Base-by-base conservation (phyloP, 2,797 vertebrate genomes). In the Crenichthys baileyi region DNA sequence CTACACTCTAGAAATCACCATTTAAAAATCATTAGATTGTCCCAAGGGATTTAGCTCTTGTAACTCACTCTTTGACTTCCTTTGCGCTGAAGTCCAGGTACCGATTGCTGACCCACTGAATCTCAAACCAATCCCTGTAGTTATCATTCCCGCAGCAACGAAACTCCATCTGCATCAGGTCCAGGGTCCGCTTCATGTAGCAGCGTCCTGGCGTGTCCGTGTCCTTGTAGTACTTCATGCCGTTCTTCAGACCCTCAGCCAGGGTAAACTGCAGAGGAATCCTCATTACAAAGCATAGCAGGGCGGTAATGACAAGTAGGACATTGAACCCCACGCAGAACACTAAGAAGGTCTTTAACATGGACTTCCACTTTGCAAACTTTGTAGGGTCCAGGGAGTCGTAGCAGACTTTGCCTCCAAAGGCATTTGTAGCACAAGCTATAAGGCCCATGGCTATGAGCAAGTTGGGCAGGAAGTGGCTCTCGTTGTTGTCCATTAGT, bases 61-160 rank as follows among this genome's bases (percentile, higher is more conserved):
- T 56, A 68, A 95, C 95, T 96, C 91, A 99, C 98, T 99, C 98
- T 97, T 97, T 99, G 79, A 99, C 98, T 91, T 97, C 97, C 81
- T 99, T 99, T 58, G 98, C 92, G 89, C 97, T 96, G 93, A 99
- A 99, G 93, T 99, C 98, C 92, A 99, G 93, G 85, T 99, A 99
- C 78, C 98, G 96, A 93, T 99, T 99, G 96, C 98, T 99, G 93
- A 99, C 96, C 98, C 98, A 99, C 91, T 99, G 98, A 77, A 99
- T 97, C 95, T 99, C 98, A 3, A 99, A 99, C 98, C 98, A 99
- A 78, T 99, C 98, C 91, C 96, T 96, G 92, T 95, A 99, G 92
- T 98, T 97, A 0, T 96, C 96, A 90, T 98, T 99, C 55, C 98
- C 98, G 0, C 98, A 99, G 95, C 98, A 99, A 24, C 95, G 97